Base-by-base conservation (phyloP, 1,140 invertebrate species). In the Odontomachus brunneus region DNA sequence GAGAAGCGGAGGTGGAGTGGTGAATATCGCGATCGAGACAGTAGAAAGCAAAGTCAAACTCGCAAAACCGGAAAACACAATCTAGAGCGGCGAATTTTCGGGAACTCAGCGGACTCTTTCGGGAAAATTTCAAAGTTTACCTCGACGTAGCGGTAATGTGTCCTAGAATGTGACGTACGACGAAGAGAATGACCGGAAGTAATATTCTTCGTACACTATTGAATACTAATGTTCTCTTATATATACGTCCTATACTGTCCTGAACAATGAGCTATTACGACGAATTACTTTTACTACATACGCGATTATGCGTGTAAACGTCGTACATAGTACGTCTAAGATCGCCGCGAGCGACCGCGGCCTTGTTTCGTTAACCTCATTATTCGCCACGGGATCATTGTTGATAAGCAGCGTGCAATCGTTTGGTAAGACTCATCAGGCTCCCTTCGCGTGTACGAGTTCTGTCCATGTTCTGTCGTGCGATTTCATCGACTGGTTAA, bases 321-420 rank as follows among this genome's bases (percentile, higher is more conserved):
- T 33, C 38, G 29, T 33, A 33, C 29, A 7, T 44, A 65, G 44
- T 7, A 65, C n/a, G 7, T 51, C 33, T 49, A 62, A 75, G 62
- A 49, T 60, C 33, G 51, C 29, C 24, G 17, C 17, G 15, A 51
- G 60, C n/a, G 15, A 59, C 17, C 19, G 66, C 15, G 55, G 57
- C 53, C 83, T 72, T 74, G 74, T 84, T 84, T 72, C 26, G 38
- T 38, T 82, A 14, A 24, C 62, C 62, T 66, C 53, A 55, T 75
- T 82, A 83, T 1, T 49, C 33, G 22, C 26, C 44, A 55, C 65
- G 72, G 12, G 44, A 53, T 24, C 7, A 11, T 17, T 11, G 5
- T 48, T 73, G 33, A 57, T 73, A 26, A 26, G 49, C 4, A 53
- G 51, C 15, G 24, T 14, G 17, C n/a, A 62, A 65, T 66, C 14